Conservation (phyloP, 1,140 invertebrate genomes). For the Drosophila lacteicornis region DNA sequence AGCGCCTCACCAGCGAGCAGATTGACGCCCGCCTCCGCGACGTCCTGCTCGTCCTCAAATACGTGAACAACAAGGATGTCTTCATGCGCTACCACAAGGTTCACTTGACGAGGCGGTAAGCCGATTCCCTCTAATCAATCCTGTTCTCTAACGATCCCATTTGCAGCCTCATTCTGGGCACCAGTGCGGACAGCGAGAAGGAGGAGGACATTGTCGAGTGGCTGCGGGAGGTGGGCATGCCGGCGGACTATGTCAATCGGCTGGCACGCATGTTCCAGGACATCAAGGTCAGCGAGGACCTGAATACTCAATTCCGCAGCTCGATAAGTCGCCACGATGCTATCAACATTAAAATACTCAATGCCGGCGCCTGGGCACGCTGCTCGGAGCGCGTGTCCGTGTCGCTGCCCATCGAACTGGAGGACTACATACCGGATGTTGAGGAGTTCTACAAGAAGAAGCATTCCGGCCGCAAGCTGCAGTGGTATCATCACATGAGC, state of each 20-base stretch:
- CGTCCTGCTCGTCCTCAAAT: conserved; percentile 98
- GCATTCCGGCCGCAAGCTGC: conserved; percentile 98
- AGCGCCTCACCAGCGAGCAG: conserved; percentile 98
- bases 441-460: conserved; percentile 98
- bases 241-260: conserved; percentile 99
- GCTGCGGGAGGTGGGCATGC: conserved; percentile 98
- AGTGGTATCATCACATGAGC: conserved; percentile 99
- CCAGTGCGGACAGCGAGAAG: conserved; percentile 99
- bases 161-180: conserved; percentile 93
- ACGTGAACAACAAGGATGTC: conserved; percentile 99
- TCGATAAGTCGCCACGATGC: conserved; percentile 89
- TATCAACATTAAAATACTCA: conserved; percentile 97
- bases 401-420: conserved; percentile 97
- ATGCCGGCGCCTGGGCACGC: conserved; percentile 98
- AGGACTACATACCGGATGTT: conserved; percentile 99
- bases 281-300: conserved; percentile 97
- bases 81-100: conserved; percentile 99
- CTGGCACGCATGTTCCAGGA: conserved; percentile 99
- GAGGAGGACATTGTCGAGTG: conserved; percentile 99
- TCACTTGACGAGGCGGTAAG: conserved; percentile 96
- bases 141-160: neutral
- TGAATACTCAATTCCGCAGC: conserved; percentile 97
- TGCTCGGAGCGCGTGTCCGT: conserved; percentile 97
- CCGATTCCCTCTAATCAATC: neutral
- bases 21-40: conserved; percentile 97